Percentiles rank a stretch among this genome's conserved stretches.
Evolutionary conservation across 1,140 invertebrate species (phyloP).

Genomic region (Laupala kohalensis): DNA sequence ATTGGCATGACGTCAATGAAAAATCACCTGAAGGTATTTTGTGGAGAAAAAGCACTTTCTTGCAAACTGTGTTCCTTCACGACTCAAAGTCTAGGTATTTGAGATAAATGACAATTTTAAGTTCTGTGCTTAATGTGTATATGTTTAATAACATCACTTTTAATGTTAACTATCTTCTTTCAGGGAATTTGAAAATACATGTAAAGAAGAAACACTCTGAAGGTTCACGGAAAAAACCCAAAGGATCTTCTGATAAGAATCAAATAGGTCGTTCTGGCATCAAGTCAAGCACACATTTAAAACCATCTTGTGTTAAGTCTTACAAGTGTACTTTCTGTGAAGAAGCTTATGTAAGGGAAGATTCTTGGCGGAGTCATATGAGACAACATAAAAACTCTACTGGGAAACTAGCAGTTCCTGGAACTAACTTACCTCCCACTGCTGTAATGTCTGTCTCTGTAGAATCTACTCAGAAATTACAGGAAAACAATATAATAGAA

Average conservation of each 20-base stretch:
- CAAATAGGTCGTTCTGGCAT: neutral
- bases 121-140: neutral
- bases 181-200: conserved; percentile 12
- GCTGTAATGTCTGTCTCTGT: too few species aligned
- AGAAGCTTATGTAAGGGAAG: conserved; percentile 26
- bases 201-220: conserved; percentile 10
- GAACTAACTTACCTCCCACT: too few species aligned
- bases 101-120: neutral
- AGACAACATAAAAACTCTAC: conserved; percentile 20
- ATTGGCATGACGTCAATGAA: conserved; percentile 4
- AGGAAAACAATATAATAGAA: too few species aligned
- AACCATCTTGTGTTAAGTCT: conserved; percentile 20
- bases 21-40: conserved; percentile 5
- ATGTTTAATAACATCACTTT: neutral
- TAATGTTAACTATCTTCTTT: neutral
- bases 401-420: too few species aligned
- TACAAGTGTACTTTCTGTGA: conserved; percentile 23
- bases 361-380: conserved; percentile 26
- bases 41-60: conserved; percentile 1
- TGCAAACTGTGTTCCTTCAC: conserved; percentile 11
- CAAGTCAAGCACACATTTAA: neutral
- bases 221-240: neutral
- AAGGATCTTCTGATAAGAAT: neutral
- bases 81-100: neutral
- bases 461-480: too few species aligned